Evolutionary conservation across 2,797 vertebrate genomes (phyloP).

Genomic region (Pipistrellus pipistrellus): DNA sequence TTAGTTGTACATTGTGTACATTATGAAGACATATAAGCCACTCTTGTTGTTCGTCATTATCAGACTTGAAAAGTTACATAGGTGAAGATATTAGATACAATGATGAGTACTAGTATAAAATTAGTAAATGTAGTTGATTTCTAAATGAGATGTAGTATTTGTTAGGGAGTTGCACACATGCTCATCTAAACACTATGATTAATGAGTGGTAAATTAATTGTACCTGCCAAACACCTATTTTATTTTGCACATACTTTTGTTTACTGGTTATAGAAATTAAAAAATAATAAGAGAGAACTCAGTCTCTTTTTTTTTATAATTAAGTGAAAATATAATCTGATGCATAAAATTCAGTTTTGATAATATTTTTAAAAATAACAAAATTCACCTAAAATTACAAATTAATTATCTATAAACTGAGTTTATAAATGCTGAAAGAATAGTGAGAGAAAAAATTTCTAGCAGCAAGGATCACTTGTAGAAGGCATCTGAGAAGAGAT

Average conservation of each 20-base stretch:
- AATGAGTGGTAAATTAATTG: conserved; percentile 7
- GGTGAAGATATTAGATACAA: not conserved
- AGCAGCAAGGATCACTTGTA: not conserved
- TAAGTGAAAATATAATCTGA: not conserved
- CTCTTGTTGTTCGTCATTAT: not conserved
- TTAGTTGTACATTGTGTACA: not conserved
- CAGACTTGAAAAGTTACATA: conserved; percentile 25
- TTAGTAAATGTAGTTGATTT: not conserved
- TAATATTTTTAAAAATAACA: conserved; percentile 26
- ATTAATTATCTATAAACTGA: not conserved
- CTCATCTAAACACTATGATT: conserved; percentile 20
- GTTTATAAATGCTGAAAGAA: not conserved
- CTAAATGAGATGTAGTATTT: not conserved
- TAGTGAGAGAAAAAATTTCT: not conserved
- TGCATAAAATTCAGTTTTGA: not conserved
- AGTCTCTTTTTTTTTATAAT: conserved; percentile 51
- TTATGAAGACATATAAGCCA: not conserved
- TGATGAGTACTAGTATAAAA: not conserved
- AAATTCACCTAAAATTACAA: not conserved
- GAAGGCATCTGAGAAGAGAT: not conserved
- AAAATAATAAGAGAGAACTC: not conserved
- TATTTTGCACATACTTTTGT: conserved; percentile 58
- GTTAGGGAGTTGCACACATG: not conserved
- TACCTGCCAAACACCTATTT: not conserved
- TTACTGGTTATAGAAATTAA: conserved; percentile 20